Evolutionary conservation across 2,113 vertebrate genomes (phyloP).

Genomic region (Fregata magnificens): DNA sequence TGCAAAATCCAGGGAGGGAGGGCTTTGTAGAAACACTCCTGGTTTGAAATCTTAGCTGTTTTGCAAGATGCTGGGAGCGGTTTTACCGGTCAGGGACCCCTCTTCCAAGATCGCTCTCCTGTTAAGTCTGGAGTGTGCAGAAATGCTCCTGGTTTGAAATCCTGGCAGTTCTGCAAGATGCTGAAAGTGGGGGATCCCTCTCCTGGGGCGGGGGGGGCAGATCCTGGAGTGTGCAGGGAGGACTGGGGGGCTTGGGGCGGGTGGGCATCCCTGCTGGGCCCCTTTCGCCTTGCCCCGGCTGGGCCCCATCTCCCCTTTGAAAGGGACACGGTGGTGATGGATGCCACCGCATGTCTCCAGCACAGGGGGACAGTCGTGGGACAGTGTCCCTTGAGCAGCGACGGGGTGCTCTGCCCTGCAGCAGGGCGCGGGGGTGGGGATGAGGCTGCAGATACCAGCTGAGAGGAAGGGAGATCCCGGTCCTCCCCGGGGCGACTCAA

Average conservation of each 20-base stretch:
- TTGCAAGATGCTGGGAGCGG: not conserved
- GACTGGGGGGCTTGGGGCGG: rapidly evolving
- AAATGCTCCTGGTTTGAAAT: not conserved
- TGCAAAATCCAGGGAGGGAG: not conserved
- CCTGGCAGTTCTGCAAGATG: not conserved
- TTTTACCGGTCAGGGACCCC: rapidly evolving
- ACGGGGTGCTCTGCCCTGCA: not conserved
- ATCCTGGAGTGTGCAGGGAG: not conserved
- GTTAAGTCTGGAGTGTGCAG: not conserved
- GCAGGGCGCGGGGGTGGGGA: not conserved
- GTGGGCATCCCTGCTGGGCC: too few relatives aligned
- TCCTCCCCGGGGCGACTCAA: not conserved
- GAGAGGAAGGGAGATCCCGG: not conserved
- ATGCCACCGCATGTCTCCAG: not conserved
- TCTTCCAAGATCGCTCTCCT: rapidly evolving
- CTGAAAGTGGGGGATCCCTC: too few relatives aligned
- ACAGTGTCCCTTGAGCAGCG: rapidly evolving
- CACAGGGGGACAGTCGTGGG: not conserved
- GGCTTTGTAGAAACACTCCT: rapidly evolving
- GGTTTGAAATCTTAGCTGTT: not conserved
- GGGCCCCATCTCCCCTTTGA: not conserved
- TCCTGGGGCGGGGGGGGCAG: not conserved
- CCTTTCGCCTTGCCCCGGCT: rapidly evolving
- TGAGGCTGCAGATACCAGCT: not conserved
- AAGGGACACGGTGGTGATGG: rapidly evolving